A percentile compares a stretch with the other conserved stretches of the same genome.
Evolutionary conservation across 1,140 invertebrate genomes (phyloP).

Genomic region (Rhizoglyphus robini): DNA sequence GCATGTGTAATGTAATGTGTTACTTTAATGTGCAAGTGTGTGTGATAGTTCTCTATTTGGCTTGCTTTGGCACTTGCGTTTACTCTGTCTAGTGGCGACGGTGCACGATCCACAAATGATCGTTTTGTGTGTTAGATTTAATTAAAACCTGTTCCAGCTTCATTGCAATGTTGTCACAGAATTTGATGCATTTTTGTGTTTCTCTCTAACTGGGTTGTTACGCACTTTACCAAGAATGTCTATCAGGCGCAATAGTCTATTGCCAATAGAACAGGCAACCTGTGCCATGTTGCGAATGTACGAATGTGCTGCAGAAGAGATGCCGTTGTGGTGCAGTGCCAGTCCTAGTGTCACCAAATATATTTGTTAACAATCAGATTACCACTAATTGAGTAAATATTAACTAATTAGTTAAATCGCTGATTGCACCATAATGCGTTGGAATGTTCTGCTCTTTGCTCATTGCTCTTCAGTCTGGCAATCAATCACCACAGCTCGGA

Average conservation of each 20-base stretch:
- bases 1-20: too few relatives aligned
- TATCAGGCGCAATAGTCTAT: too few relatives aligned
- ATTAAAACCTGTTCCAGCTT: too few relatives aligned
- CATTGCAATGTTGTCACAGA: too few relatives aligned
- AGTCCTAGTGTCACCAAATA: not conserved
- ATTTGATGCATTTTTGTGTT: not conserved
- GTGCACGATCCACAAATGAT: too few relatives aligned
- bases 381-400: not conserved
- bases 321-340: not conserved
- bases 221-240: not conserved
- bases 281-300: not conserved
- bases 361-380: not conserved
- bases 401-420: slow-evolving; percentile 3
- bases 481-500: not conserved
- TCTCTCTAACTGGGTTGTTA: slow-evolving; percentile 2
- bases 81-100: too few relatives aligned
- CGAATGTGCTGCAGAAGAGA: not conserved
- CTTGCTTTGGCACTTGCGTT: too few relatives aligned
- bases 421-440: slow-evolving; percentile 1
- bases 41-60: too few relatives aligned
- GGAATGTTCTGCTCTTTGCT: too few relatives aligned
- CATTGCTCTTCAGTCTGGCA: not conserved
- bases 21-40: too few relatives aligned
- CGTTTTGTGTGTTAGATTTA: too few relatives aligned
- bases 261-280: too few relatives aligned